phyloP scores from a whole-genome alignment of 1,140 invertebrate genomes.

The Brachionus plicatilis region DNA sequence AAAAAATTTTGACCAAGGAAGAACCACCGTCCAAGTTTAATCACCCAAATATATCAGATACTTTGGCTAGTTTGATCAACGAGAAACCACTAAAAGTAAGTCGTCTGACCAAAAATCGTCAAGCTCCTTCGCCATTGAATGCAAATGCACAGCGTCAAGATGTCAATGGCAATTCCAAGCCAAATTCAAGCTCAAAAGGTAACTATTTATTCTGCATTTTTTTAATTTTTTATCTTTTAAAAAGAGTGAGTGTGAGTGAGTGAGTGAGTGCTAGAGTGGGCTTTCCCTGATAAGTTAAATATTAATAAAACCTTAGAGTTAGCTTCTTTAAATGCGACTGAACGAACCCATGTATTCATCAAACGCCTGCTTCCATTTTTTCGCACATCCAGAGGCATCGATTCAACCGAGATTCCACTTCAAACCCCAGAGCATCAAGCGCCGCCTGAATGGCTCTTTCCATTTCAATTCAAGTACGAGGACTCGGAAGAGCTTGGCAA shows the following conservation, averaged over 20 bases:
- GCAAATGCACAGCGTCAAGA: conserved; percentile 28
- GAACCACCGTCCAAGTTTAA: neutral
- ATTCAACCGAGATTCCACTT: conserved; percentile 2
- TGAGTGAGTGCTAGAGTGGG: neutral
- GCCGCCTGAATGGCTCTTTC: conserved; percentile 28
- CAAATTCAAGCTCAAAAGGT: conserved; percentile 4
- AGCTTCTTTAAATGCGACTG: neutral
- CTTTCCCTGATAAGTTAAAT: neutral
- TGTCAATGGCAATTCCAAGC: neutral
- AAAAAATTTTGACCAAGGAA: neutral
- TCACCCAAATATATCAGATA: neutral
- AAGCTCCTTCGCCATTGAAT: neutral
- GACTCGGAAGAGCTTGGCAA: neutral
- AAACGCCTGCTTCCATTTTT: neutral
- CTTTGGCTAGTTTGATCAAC: neutral
- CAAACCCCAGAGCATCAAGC: neutral
- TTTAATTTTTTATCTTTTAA: neutral
- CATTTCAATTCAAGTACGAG: conserved; percentile 28
- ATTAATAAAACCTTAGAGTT: neutral
- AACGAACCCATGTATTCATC: neutral
- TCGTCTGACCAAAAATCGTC: neutral
- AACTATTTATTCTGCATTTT: neutral
- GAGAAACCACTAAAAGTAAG: neutral
- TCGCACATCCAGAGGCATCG: neutral
- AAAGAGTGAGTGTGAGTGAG: neutral